Conservation (phyloP, 2,797 vertebrate species). For the Rhinogobio ventralis region DNA sequence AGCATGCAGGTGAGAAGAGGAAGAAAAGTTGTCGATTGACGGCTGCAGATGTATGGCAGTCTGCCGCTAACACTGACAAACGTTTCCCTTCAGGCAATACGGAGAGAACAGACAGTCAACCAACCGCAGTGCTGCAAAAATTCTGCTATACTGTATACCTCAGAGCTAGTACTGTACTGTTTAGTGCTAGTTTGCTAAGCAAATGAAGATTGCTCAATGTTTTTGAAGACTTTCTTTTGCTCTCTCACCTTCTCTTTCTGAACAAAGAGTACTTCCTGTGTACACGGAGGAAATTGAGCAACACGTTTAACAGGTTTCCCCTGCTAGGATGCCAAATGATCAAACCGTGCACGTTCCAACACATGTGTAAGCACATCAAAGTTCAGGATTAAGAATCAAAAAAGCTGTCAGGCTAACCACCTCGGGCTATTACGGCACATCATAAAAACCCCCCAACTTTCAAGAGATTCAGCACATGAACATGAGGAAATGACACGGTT, state of each 20-base stretch:
- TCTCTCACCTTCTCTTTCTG: slow-evolving; percentile 22
- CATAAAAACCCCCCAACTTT: neutral
- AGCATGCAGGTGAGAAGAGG: slow-evolving; percentile 30
- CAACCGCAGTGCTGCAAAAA: neutral
- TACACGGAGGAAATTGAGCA: slow-evolving; percentile 69
- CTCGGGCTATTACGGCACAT: neutral
- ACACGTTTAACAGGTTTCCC: slow-evolving; percentile 74
- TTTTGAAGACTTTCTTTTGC: slow-evolving; percentile 26
- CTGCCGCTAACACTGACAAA: slow-evolving; percentile 13
- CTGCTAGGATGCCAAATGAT: slow-evolving; percentile 50
- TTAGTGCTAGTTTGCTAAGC: neutral
- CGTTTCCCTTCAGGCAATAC: neutral
- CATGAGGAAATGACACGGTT: neutral
- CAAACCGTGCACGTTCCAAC: slow-evolving; percentile 52
- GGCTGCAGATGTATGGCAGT: slow-evolving; percentile 22
- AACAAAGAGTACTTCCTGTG: slow-evolving; percentile 72
- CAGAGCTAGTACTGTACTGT: slow-evolving; percentile 7
- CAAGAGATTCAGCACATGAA: neutral
- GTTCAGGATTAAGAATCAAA: slow-evolving; percentile 40
- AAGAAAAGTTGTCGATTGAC: slow-evolving; percentile 27
- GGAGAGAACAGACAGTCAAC: slow-evolving; percentile 9
- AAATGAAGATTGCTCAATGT: slow-evolving; percentile 5
- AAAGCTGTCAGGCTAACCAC: slow-evolving; percentile 12
- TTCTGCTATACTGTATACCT: neutral
- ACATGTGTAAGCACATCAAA: slow-evolving; percentile 50